These are phyloP conservation scores for Apteryx mantelli DNA, from an alignment of 2,113 vertebrate genomes.

Conservation along the genomic window DNA sequence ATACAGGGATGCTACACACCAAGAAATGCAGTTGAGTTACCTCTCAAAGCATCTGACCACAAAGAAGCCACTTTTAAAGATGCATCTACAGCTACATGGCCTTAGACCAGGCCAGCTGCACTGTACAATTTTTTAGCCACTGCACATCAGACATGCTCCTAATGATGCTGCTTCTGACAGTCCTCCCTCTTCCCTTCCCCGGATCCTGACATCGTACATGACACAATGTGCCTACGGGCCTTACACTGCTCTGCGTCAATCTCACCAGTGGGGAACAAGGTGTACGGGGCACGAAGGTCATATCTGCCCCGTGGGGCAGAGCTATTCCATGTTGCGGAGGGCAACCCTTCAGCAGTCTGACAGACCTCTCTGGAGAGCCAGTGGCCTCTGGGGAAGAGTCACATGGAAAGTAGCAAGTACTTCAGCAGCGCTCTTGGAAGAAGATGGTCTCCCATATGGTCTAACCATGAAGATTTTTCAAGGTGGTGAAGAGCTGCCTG, in stretches of 20 bases:
- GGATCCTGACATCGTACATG: not conserved
- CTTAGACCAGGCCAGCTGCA: not conserved
- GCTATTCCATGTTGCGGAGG: accelerated
- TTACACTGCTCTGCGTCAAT: accelerated
- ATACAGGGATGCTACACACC: not conserved
- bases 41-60: not conserved
- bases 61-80: not conserved
- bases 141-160: not conserved
- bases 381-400: not conserved
- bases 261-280: not conserved
- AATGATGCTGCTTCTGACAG: not conserved
- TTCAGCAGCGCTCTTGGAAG: not conserved
- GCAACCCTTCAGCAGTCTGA: not conserved
- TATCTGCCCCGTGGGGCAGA: accelerated
- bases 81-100: not conserved
- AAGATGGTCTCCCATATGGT: not conserved
- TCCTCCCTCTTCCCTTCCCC: not conserved
- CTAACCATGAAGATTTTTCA: not conserved
- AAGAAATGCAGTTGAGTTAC: not conserved
- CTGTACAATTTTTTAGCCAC: not conserved
- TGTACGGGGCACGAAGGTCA: accelerated
- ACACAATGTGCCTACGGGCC: accelerated
- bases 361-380: not conserved
- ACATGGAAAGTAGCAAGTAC: not conserved
- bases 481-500: no score